Evolutionary conservation across 2,797 vertebrate species (phyloP), one percentile per base, ranked within the genome.

Genomic region (Cacajao melanocephalus): DNA sequence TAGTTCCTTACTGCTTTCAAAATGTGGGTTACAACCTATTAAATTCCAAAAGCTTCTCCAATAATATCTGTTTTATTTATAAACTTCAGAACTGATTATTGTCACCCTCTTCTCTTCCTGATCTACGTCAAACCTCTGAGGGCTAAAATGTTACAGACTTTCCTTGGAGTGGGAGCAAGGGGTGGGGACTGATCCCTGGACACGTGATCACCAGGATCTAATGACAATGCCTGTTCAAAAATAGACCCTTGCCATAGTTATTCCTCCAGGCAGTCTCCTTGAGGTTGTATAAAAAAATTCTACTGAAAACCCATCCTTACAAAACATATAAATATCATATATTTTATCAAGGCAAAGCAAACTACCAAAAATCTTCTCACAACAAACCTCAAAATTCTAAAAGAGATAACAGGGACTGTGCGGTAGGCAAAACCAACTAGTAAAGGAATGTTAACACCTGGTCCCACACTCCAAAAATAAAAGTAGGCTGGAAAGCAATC

Each of bases 131-230:
- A 58, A 70, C 9, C 7, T 12, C 79, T 50, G 20, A 72, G 72
- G 33, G 73, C 28, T 67, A 41, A 44, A 2, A 52, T 4, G 3
- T 46, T 19, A 48, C 26, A 55, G 13, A 11, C 2, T 17, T 0
- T 15, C 41, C 12, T 11, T 41, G 1, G 3, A 20, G 22, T 7
- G 8, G 2, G 1, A 4, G 41, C 13, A 6, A 4, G 7, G 5
- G 10, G 80, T 17, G 24, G 52, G 36, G 14, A 4, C 61, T 12
- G 30, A 33, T 15, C 28, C 0, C n/a, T 4, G 67, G 52, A 30
- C 13, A 3, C 4, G 0, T 3, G 55, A 52, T 0, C 24, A 7
- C n/a, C 15, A 13, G 26, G 30, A 24, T 24, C 48, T 39, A 7
- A 7, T 2, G 19, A 46, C 12, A 22, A 46, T 4, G 22, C 67